phyloP scores from a whole-genome alignment of 2,888 invertebrate genomes.

The Hydriomena furcata region DNA sequence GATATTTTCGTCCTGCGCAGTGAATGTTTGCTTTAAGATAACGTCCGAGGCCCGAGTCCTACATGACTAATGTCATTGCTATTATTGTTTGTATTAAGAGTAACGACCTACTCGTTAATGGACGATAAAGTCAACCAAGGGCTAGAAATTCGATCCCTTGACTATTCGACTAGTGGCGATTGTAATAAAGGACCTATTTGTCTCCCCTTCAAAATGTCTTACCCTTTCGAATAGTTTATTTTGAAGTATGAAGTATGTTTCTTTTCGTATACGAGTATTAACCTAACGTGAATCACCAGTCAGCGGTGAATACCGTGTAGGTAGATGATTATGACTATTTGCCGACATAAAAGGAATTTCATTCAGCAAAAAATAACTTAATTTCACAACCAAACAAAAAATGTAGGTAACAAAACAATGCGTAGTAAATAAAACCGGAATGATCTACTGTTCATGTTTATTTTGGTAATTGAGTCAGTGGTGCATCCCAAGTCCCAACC shows the following conservation, averaged over 20 bases:
- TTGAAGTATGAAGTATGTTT: too few relatives aligned
- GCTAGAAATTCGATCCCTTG: constrained; percentile 58
- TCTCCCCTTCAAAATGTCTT: constrained; percentile 13
- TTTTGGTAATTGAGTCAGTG: constrained; percentile 27
- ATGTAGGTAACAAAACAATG: constrained; percentile 4
- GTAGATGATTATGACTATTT: constrained; percentile 17
- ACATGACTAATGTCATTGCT: constrained; percentile 66
- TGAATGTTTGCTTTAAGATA: constrained; percentile 57
- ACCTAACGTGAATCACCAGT: constrained; percentile 35
- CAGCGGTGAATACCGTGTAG: constrained; percentile 12
- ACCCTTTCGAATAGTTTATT: constrained; percentile 33
- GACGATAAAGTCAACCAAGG: constrained; percentile 61
- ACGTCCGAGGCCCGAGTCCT: constrained; percentile 53
- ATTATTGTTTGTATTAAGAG: constrained; percentile 64
- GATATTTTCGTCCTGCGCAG: constrained; percentile 48
- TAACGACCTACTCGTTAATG: constrained; percentile 58
- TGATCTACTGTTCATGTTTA: constrained; percentile 8
- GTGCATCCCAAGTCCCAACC: constrained; percentile 41
- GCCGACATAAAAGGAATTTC: constrained; percentile 26
- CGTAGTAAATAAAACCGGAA: constrained; percentile 6
- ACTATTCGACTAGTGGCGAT: too few relatives aligned
- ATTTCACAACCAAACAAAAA: constrained; percentile 12
- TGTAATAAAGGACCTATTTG: too few relatives aligned
- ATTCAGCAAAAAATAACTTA: constrained; percentile 25
- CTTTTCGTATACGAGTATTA: too few relatives aligned